These are phyloP conservation scores for Hypotaenidia philippensis DNA, from an alignment of 2,797 vertebrate species.

Conservation along the genomic window DNA sequence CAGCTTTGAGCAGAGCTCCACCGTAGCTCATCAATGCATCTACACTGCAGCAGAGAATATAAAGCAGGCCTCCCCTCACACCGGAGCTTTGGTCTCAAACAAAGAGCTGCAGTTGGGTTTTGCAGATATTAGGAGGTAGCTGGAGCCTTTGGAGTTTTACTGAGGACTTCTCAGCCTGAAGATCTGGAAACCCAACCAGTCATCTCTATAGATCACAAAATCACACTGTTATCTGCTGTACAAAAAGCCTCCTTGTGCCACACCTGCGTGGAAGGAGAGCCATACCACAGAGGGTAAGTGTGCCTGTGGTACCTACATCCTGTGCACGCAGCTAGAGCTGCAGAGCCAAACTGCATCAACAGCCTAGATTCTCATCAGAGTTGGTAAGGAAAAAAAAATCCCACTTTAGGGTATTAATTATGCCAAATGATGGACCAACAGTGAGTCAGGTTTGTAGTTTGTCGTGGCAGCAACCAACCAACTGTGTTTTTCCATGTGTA, in stretches of 20 bases:
- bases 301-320: background rate
- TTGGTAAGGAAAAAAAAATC: background rate
- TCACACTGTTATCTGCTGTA: background rate
- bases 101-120: background rate
- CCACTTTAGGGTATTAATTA: background rate
- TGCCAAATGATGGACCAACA: background rate
- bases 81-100: background rate
- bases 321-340: background rate
- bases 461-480: background rate
- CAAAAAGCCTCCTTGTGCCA: background rate
- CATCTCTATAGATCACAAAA: background rate
- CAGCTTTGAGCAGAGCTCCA: conserved; percentile 11
- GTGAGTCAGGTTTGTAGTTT: background rate
- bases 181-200: background rate
- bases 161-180: background rate
- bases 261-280: background rate
- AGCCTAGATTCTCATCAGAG: background rate
- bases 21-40: background rate
- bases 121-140: background rate
- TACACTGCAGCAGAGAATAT: background rate
- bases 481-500: background rate
- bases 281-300: background rate
- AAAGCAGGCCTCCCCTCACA: background rate
- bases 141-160: background rate
- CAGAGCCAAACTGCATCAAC: background rate